These are phyloP conservation scores for Thera britannica DNA, from an alignment of 2,888 invertebrate genomes.

Conservation along the genomic window DNA sequence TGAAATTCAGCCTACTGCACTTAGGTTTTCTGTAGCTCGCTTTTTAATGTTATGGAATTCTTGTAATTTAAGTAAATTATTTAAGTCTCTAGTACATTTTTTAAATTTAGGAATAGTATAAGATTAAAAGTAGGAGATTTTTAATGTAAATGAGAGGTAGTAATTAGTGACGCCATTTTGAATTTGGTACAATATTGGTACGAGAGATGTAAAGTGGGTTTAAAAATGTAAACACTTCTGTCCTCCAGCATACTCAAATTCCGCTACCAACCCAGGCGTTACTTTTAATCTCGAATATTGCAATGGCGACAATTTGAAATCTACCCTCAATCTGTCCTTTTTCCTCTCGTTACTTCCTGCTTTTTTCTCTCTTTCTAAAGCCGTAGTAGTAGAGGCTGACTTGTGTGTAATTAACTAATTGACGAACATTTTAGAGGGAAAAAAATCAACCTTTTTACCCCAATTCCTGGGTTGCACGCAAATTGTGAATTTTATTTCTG, in stretches of 20 bases:
- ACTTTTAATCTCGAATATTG: constrained; percentile 83
- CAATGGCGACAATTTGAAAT: constrained; percentile 74
- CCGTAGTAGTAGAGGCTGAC: constrained; percentile 30
- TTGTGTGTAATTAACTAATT: constrained; percentile 35
- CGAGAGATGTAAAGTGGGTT: neutral
- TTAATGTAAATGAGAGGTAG: no score
- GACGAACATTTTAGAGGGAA: constrained; percentile 25
- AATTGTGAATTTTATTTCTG: constrained; percentile 3
- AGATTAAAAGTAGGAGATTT: no score
- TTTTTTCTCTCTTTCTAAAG: constrained; percentile 23
- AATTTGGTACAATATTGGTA: no score
- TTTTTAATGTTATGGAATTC: no score
- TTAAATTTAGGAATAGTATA: no score
- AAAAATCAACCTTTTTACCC: constrained; percentile 6
- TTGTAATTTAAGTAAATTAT: neutral
- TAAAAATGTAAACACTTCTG: constrained; percentile 26
- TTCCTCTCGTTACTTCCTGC: constrained; percentile 20
- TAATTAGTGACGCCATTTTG: no score
- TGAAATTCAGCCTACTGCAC: constrained; percentile 8
- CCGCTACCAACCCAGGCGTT: constrained; percentile 75
- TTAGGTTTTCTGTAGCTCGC: neutral
- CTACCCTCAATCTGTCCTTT: constrained; percentile 38
- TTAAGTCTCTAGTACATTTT: no score
- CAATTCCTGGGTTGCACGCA: constrained; percentile 10
- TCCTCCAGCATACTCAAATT: constrained; percentile 45